A percentile compares a stretch with the other conserved stretches of the same genome.
Evolutionary conservation across 2,888 invertebrate genomes (phyloP).

Genomic region (Lasioglossum villosulum): DNA sequence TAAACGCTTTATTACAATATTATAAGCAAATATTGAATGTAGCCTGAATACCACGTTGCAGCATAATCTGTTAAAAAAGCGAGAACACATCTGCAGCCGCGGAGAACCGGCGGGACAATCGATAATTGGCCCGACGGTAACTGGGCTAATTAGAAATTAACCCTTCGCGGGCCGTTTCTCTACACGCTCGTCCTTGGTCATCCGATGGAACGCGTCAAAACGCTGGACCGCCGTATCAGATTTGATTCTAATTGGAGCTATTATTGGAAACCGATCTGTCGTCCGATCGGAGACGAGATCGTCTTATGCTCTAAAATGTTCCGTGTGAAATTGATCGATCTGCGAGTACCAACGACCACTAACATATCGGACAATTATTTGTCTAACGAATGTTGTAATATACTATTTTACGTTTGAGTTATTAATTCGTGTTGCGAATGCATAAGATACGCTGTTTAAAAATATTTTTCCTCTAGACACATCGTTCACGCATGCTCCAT

Average conservation of each 20-base stretch:
- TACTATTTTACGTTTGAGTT: not conserved
- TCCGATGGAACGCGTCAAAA: not conserved
- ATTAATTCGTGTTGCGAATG: no score
- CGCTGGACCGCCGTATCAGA: not conserved
- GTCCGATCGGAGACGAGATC: not conserved
- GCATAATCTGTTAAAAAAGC: not conserved
- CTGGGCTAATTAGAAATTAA: slow-evolving; percentile 18
- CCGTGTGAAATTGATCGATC: not conserved
- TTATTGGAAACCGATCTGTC: not conserved
- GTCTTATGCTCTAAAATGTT: not conserved
- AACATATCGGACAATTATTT: not conserved
- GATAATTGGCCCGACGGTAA: not conserved
- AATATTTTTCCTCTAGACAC: not conserved
- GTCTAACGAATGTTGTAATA: not conserved
- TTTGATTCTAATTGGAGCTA: not conserved
- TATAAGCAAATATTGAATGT: no score
- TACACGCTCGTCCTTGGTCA: not conserved
- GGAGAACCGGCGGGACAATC: not conserved
- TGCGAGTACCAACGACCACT: no score
- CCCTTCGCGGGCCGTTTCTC: not conserved
- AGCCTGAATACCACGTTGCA: no score
- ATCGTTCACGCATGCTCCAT: not conserved
- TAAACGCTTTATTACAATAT: no score
- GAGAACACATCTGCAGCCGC: not conserved
- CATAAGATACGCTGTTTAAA: no score